A percentile compares a stretch with the other conserved stretches of the same genome.
Conservation (phyloP, 2,113 vertebrate species). For the Chaenocephalus aceratus region DNA sequence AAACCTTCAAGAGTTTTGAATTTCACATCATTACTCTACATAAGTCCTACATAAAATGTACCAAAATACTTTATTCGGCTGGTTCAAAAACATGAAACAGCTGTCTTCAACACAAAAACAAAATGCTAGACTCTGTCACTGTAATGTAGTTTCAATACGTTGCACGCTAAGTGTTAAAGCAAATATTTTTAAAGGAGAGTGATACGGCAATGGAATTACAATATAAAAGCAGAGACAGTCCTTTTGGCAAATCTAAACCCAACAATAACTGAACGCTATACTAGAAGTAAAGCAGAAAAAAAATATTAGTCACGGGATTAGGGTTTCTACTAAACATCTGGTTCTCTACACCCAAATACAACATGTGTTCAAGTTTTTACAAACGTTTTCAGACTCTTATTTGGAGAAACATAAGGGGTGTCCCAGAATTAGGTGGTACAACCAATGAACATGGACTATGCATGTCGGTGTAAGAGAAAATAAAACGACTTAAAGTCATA, state of each 20-base stretch:
- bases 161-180: background rate
- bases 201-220: conserved; percentile 14
- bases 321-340: conserved; percentile 15
- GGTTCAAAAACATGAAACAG: background rate
- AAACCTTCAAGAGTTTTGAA: conserved; percentile 34
- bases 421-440: background rate
- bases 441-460: background rate
- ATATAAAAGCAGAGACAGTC: conserved; percentile 29
- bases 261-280: conserved; percentile 24
- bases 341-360: conserved; percentile 21
- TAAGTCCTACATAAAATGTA: conserved; percentile 9
- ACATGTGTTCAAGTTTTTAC: background rate
- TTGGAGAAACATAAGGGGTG: background rate
- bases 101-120: conserved; percentile 12
- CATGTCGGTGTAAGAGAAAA: background rate
- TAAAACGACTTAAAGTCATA: background rate
- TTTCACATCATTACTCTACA: conserved; percentile 11
- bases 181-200: background rate
- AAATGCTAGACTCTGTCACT: conserved; percentile 7
- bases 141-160: conserved; percentile 22
- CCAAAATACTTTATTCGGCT: conserved; percentile 28
- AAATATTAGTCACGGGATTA: conserved; percentile 33
- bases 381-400: conserved; percentile 8
- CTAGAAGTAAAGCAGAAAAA: conserved; percentile 35
- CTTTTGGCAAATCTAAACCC: background rate